Percentiles rank a stretch among this genome's conserved stretches.
Evolutionary conservation across 2,888 invertebrate genomes (phyloP).

Genomic region (Barypeithes pellucidus): DNA sequence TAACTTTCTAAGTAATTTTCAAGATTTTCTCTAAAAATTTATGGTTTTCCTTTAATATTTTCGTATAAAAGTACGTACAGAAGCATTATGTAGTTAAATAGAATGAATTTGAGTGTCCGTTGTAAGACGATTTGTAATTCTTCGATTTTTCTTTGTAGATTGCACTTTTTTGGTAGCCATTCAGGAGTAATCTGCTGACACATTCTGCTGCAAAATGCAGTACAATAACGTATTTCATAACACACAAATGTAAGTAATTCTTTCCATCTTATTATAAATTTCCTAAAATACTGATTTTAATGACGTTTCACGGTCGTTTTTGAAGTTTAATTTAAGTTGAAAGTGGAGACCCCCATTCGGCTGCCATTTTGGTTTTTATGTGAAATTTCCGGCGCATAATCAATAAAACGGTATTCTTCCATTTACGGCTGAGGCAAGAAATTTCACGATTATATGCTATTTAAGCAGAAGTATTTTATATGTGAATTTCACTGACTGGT

Average conservation of each 20-base stretch:
- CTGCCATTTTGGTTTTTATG: constrained; percentile 22
- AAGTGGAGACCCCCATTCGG: background rate
- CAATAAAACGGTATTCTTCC: constrained; percentile 1
- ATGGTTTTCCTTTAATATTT: constrained; percentile 6
- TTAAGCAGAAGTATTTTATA: too few species aligned
- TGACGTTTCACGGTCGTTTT: constrained; percentile 12
- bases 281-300: constrained; percentile 5
- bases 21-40: constrained; percentile 14
- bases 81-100: background rate
- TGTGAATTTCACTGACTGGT: too few species aligned
- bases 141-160: constrained; percentile 58
- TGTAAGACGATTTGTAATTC: background rate
- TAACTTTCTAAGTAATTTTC: constrained; percentile 44
- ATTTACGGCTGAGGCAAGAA: background rate
- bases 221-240: constrained; percentile 71
- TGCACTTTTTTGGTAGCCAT: constrained; percentile 60
- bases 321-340: constrained; percentile 11
- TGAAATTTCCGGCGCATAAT: background rate
- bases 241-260: constrained; percentile 80
- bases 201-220: constrained; percentile 69
- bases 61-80: background rate
- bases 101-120: background rate
- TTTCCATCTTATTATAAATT: constrained; percentile 51
- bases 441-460: background rate
- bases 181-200: constrained; percentile 56